Conservation (phyloP, 1,140 invertebrate species). For the Drosophila tropicalis region DNA sequence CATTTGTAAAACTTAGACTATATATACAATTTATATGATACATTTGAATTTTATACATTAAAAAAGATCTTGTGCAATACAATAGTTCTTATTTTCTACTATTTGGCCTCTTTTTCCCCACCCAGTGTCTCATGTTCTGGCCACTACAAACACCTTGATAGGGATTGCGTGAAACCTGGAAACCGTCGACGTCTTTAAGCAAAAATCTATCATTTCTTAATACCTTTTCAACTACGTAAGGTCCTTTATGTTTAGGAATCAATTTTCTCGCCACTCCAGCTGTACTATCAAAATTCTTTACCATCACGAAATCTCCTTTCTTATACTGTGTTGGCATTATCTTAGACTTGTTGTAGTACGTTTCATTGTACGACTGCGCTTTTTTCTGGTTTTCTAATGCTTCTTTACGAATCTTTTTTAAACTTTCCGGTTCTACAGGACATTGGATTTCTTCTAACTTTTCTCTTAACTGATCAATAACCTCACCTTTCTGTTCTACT, state of each 20-base stretch:
- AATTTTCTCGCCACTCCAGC: neutral
- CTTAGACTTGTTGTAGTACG: too few relatives aligned
- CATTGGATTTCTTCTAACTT: too few relatives aligned
- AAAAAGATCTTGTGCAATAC: too few relatives aligned
- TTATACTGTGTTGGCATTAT: neutral
- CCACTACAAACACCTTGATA: conserved; percentile 6
- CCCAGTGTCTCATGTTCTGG: conserved; percentile 3
- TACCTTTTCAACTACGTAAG: neutral
- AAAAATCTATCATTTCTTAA: neutral
- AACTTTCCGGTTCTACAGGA: too few relatives aligned
- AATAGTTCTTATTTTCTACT: neutral
- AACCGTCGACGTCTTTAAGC: neutral
- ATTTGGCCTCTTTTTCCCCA: neutral
- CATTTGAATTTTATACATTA: neutral
- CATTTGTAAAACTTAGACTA: too few relatives aligned
- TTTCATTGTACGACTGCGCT: too few relatives aligned
- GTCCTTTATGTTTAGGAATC: neutral
- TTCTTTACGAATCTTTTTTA: too few relatives aligned
- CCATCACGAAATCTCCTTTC: neutral
- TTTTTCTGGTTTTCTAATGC: too few relatives aligned
- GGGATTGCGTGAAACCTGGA: conserved; percentile 3
- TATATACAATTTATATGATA: too few relatives aligned
- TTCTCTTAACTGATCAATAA: too few relatives aligned
- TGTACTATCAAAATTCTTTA: neutral
- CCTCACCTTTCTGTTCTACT: too few relatives aligned